Evolutionary conservation across 2,888 invertebrate genomes (phyloP).

Genomic region (Abrostola tripartita): DNA sequence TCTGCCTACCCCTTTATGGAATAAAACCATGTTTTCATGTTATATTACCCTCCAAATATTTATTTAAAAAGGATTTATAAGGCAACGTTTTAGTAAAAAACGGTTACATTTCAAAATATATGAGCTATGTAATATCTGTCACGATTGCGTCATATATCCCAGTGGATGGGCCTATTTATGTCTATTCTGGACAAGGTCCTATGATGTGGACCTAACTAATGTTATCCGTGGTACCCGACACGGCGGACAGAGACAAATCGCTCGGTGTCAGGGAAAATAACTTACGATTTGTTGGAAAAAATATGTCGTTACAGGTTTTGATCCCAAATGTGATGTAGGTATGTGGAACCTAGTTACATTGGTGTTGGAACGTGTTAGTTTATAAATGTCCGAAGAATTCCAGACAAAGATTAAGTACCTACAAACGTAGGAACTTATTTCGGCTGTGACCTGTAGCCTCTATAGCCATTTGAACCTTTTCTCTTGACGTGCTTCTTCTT

Average conservation of each 20-base stretch:
- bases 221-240: slow-evolving; percentile 30
- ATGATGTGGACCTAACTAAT: slow-evolving; percentile 27
- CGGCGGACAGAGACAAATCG: slow-evolving; percentile 40
- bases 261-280: slow-evolving; percentile 22
- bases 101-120: slow-evolving; percentile 7
- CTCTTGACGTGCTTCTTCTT: too few species aligned
- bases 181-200: slow-evolving; percentile 23
- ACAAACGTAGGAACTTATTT: too few species aligned
- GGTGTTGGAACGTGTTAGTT: background rate
- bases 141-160: slow-evolving; percentile 10
- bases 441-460: too few species aligned
- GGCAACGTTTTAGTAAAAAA: background rate
- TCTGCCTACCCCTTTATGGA: too few species aligned
- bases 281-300: slow-evolving; percentile 13
- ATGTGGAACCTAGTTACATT: background rate
- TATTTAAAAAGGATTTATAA: slow-evolving; percentile 2
- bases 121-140: slow-evolving; percentile 24
- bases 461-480: too few species aligned
- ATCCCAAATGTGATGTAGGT: background rate
- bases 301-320: slow-evolving; percentile 12
- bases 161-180: slow-evolving; percentile 25
- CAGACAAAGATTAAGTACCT: too few species aligned
- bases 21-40: too few species aligned
- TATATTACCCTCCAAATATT: slow-evolving; percentile 25
- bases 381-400: background rate